A percentile compares a stretch with the other conserved stretches of the same genome.
Conservation (phyloP, 2,888 invertebrate genomes). For the Leucophora obtusa region DNA sequence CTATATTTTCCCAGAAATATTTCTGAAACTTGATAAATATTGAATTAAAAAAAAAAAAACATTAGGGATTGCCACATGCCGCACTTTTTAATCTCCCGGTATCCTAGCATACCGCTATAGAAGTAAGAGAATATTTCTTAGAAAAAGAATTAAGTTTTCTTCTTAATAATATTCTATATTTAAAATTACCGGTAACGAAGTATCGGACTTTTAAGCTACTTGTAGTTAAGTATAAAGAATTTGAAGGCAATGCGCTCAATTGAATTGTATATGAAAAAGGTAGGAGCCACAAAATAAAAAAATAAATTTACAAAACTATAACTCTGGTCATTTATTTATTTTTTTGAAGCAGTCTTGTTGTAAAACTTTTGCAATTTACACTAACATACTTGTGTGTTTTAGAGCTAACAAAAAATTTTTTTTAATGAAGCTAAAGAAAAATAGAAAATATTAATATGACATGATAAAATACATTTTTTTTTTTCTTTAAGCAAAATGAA, state of each 20-base stretch:
- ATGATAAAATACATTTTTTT: conserved; percentile 56
- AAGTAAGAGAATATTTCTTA: no score
- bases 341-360: conserved; percentile 41
- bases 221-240: conserved; percentile 9
- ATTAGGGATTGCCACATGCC: no score
- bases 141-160: no score
- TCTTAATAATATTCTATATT: no score
- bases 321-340: conserved; percentile 62
- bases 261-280: conserved; percentile 55
- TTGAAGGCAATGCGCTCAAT: conserved; percentile 61
- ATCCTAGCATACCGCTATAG: no score
- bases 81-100: no score
- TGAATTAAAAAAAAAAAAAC: no score
- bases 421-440: conserved; percentile 36
- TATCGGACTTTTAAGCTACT: no score
- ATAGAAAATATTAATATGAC: conserved; percentile 60
- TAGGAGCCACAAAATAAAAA: conserved; percentile 1
- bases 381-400: conserved; percentile 35
- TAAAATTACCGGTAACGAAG: no score
- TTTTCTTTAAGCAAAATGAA: not conserved
- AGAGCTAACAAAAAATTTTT: not conserved
- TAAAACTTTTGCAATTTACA: conserved; percentile 62
- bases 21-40: no score
- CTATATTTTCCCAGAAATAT: no score
- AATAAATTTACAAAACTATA: conserved; percentile 6